Base-by-base conservation (phyloP, 1,140 invertebrate genomes). In the Arion vulgaris region DNA sequence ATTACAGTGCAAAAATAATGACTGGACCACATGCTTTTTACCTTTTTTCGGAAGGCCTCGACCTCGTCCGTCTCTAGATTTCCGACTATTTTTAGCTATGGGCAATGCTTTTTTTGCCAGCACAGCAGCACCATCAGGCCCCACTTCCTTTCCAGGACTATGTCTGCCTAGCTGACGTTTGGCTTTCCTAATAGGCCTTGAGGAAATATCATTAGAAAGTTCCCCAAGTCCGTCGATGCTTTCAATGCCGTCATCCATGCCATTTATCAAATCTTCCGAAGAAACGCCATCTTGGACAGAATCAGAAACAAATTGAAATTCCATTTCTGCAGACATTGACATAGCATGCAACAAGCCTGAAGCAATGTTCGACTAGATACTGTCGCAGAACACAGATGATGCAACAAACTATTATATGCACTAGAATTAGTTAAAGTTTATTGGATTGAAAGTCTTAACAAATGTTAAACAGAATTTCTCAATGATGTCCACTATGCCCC, bases 21-120 rank as follows among this genome's bases (percentile, higher is more conserved):
- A 45, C 5, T 45, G 41, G 41, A 45, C 41, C 41, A 45, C 5
- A 45, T 45, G n/a, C n/a, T n/a, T n/a, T 23, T 62, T 62, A 88
- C 88, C 88, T 88, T 89, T 89, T 81, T 89, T 89, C 17, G 87
- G 87, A 36, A 88, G 62, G n/a, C 88, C 88, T 66, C 88, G 85
- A 17, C 87, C 87, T 80, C 83, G 81, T 79, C 88, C 88, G 78
- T 87, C 83, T 75, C 88, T 38, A 17, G 88, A 89, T 72, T 87
- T 88, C 34, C 87, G 83, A 83, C 88, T 89, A 73, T 89, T 89
- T 84, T 89, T 89, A n/a, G 84, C 79, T 45, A 86, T 77, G 26
- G 83, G 79, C 36, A 84, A 68, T 66, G 62, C 32, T 71, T 84
- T 79, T 51, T 86, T 86, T 26, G 69, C 53, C 39, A 32, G 53